Base-by-base conservation (phyloP, 2,888 invertebrate genomes). In the Luffia ferchaultella region DNA sequence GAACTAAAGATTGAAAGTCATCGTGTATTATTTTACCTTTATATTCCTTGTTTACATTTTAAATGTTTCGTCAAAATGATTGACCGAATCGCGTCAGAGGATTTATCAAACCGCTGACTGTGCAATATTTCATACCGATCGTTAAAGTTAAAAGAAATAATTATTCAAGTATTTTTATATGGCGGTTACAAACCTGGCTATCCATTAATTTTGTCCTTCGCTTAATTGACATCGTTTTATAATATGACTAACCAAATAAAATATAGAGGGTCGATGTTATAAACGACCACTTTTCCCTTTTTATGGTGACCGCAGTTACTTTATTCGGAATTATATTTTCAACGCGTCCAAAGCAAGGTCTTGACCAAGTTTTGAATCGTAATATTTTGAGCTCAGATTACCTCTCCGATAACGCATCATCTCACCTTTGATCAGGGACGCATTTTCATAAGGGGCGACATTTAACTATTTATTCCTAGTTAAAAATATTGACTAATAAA, bases 311-410 rank as follows among this genome's bases (percentile, higher is more conserved):
- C 71, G 64, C 66, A 67, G 74, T 72, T 71, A 67, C 64, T 68
- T 69, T 73, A 71, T 73, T 71, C 68, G 70, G 71, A 71, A 72
- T 67, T 65, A 62, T 62, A 59, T 62, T 64, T 60, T 62, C 62
- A 62, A 64, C 62, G 63, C 56, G 59, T 47, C 55, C 57, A 62
- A 60, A 56, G 65, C 74, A 74, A 76, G 76, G 72, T 73, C 74
- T 74, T 78, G 77, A 75, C 80, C 79, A 82, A 82, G 76, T 82
- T 82, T 76, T 76, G 77, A 79, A 77, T 82, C 77, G 78, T 84
- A 84, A 84, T 84, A 84, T 82, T 84, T 83, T 76, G 78, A 77
- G 75, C 67, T 82, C 77, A 80, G 85, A 85, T 85, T 84, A 84
- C 84, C 42, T 58, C 60, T 60, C 68, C 63, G 84, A 84, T 84